Evolutionary conservation across 2,888 invertebrate species (phyloP).

Genomic region (Schrankia costaestrigalis): DNA sequence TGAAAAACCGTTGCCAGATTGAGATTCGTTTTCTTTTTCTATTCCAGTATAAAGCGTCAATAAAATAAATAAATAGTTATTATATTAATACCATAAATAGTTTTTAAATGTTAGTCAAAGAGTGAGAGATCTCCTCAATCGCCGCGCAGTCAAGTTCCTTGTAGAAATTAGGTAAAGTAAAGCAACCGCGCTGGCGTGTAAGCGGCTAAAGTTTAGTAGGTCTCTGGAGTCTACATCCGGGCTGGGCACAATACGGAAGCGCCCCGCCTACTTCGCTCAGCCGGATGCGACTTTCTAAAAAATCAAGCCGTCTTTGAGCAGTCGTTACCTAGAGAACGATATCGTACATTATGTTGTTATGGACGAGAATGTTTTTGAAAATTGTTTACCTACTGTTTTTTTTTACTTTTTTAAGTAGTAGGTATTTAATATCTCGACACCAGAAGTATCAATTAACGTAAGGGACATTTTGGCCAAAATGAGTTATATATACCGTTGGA

Average conservation of each 20-base stretch:
- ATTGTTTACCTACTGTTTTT: not conserved
- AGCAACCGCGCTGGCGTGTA: constrained; percentile 15
- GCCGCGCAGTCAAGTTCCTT: constrained; percentile 12
- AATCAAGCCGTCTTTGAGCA: constrained; percentile 63
- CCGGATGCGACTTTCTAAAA: constrained; percentile 80
- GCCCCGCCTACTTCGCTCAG: constrained; percentile 56
- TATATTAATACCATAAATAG: too few species aligned
- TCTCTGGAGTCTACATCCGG: constrained; percentile 63
- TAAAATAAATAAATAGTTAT: too few species aligned
- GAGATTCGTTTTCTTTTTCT: too few species aligned
- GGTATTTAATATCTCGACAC: too few species aligned
- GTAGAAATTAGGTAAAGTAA: constrained; percentile 23
- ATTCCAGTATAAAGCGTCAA: too few species aligned
- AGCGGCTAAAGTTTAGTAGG: constrained; percentile 47
- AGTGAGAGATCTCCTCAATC: too few species aligned
- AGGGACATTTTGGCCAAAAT: too few species aligned
- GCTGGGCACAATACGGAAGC: constrained; percentile 59
- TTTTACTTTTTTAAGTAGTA: too few species aligned
- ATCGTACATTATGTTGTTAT: constrained; percentile 21
- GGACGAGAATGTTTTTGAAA: constrained; percentile 3
- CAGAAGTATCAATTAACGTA: too few species aligned
- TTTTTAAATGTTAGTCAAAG: too few species aligned
- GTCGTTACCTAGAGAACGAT: constrained; percentile 31
- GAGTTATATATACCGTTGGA: too few species aligned
- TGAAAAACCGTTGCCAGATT: too few species aligned